These are phyloP conservation scores for Abrostola tripartita DNA, from an alignment of 2,888 invertebrate genomes.

Conservation along the genomic window DNA sequence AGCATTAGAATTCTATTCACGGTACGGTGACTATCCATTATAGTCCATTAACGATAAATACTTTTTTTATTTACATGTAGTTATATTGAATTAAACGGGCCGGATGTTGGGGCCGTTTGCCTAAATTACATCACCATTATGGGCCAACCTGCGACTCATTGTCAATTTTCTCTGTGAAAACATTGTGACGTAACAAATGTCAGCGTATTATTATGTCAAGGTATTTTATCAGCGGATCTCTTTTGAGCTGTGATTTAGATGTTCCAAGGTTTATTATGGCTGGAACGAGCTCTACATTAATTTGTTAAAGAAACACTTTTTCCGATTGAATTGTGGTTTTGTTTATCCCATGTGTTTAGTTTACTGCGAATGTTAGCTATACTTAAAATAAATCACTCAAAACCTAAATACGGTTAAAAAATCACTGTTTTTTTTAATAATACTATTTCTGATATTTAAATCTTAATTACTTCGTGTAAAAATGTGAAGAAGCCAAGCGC, in stretches of 20 bases:
- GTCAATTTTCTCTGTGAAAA: conserved; percentile 55
- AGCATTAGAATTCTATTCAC: conserved; percentile 64
- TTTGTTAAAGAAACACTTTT: background rate
- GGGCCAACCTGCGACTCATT: conserved; percentile 68
- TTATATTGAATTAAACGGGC: conserved; percentile 73
- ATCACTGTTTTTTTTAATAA: too few relatives aligned
- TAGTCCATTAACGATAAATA: conserved; percentile 71
- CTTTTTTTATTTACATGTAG: conserved; percentile 67
- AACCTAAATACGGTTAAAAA: too few relatives aligned
- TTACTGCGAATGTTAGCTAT: too few relatives aligned
- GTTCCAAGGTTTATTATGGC: background rate
- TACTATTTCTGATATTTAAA: too few relatives aligned
- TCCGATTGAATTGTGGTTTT: background rate
- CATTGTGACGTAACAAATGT: conserved; percentile 35
- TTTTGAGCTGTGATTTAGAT: background rate
- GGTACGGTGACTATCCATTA: conserved; percentile 72
- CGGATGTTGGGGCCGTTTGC: conserved; percentile 71
- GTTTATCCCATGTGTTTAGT: background rate
- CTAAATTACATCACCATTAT: conserved; percentile 73
- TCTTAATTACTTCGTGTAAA: too few relatives aligned
- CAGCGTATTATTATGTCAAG: conserved; percentile 35
- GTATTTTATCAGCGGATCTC: conserved; percentile 15
- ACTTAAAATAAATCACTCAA: too few relatives aligned
- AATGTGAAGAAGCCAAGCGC: too few relatives aligned
- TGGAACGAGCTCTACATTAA: conserved; percentile 13